Percentiles rank a stretch among this genome's conserved stretches.
Conservation (phyloP, 2,113 vertebrate species). For the Delphinus delphis region DNA sequence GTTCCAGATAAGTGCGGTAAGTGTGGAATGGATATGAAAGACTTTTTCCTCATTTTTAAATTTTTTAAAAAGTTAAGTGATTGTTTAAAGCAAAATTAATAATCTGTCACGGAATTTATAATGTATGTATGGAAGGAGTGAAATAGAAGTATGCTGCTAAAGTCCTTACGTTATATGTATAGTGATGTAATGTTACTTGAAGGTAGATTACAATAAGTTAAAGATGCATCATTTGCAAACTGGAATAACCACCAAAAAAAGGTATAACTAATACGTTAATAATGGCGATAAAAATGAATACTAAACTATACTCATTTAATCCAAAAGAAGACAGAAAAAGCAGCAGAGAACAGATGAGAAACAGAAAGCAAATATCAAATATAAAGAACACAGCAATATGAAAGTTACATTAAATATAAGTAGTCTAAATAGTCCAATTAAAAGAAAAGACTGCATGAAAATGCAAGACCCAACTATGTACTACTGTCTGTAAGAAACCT, state of each 20-base stretch:
- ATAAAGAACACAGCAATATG: background rate
- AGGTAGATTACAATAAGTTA: background rate
- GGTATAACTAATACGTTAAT: background rate
- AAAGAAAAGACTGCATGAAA: constrained; percentile 45
- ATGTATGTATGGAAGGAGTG: background rate
- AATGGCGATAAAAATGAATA: background rate
- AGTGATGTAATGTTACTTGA: background rate
- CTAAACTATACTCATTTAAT: constrained; percentile 21
- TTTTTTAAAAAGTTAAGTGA: constrained; percentile 12
- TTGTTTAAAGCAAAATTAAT: constrained; percentile 48
- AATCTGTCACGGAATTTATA: background rate
- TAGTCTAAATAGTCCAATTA: background rate
- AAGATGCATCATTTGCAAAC: background rate
- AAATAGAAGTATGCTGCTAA: constrained; percentile 6
- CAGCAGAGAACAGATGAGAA: background rate
- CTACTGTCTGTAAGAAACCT: background rate
- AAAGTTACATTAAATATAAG: constrained; percentile 31
- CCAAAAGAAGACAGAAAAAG: background rate
- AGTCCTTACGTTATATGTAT: background rate
- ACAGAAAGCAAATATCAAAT: background rate
- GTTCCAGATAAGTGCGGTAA: background rate
- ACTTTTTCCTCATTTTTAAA: background rate
- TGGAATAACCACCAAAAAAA: background rate
- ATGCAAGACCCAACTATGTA: background rate
- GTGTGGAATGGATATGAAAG: background rate